Evolutionary conservation across 2,113 vertebrate genomes (phyloP), one percentile per base, ranked within the genome.

Genomic region (Perca schrenkii): DNA sequence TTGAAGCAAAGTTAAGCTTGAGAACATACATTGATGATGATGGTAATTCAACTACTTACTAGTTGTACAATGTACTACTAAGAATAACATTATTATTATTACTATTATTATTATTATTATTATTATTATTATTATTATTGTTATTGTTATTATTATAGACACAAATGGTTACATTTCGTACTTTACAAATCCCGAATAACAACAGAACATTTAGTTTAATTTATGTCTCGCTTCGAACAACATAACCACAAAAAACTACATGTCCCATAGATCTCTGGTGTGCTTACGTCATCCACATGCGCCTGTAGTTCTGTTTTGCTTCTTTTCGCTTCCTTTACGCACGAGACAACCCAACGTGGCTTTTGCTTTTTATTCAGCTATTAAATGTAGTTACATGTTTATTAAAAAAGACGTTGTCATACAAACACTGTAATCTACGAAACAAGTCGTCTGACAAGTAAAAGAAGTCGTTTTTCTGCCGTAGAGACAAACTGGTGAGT

Each of bases 291-390:
- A 94, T 87, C 73, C 0, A 46, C 6, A 1, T 8, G 92, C 93
- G 93, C 75, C 72, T 8, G 53, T 53, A 49, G 74, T 65, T 84
- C 14, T 92, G 88, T 93, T 92, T 83, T 86, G 80, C 82, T 34
- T 34, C 34, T 34, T 34, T 34, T 34, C 31, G 34, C 34, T 86
- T 65, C 80, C 62, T 61, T 17, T 11, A 12, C 4, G 54, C 87
- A 54, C 90, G 87, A 83, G 52, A 36, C 25, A 2, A 80, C 66
- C 71, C 82, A 91, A 92, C 92, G 90, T 93, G 93, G 89, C 62
- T 82, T 79, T 74, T 36, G 3, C 19, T 1, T 70, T 17, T 63
- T 21, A 4, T 28, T 0, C 6, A 71, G 1, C 2, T 34, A 13
- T 46, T 77, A 4, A 3, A 28, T 31, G 14, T 15, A 73, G 12